Conservation (phyloP, 2,113 vertebrate species). For the Notothenia rossii region DNA sequence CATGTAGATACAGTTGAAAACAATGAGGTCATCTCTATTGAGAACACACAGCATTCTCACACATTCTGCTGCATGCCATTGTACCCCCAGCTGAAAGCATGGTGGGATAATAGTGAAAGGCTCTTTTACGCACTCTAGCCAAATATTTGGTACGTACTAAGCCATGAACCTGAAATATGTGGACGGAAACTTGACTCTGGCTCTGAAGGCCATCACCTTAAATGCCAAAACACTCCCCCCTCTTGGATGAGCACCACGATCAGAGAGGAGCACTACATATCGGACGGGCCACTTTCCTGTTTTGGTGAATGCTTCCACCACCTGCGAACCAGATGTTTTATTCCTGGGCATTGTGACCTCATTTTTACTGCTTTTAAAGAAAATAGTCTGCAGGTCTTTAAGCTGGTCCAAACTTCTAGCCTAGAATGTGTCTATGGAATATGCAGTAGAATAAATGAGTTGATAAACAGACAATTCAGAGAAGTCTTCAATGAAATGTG, state of each 20-base stretch:
- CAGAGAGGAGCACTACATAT: conserved; percentile 36
- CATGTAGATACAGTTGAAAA: conserved; percentile 58
- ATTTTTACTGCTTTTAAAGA: conserved; percentile 27
- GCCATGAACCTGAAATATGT: conserved; percentile 42
- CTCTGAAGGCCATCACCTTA: conserved; percentile 39
- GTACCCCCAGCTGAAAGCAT: conserved; percentile 12
- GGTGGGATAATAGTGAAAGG: conserved; percentile 5
- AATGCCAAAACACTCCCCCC: conserved; percentile 40
- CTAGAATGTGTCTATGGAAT: neutral
- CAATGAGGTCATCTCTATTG: conserved; percentile 78
- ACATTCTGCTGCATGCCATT: conserved; percentile 56
- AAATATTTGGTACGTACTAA: conserved; percentile 24
- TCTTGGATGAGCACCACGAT: conserved; percentile 46
- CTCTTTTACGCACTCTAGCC: neutral
- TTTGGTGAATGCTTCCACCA: conserved; percentile 62
- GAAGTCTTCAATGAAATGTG: neutral
- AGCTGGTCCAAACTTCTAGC: neutral
- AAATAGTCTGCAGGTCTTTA: conserved; percentile 7
- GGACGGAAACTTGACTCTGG: conserved; percentile 34
- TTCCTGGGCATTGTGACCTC: conserved; percentile 30
- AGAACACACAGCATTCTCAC: conserved; percentile 59
- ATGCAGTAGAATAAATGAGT: neutral
- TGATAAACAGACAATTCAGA: neutral
- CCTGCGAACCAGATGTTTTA: conserved; percentile 69
- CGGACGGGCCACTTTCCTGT: conserved; percentile 67